Percentiles rank a stretch among this genome's conserved stretches.
These are phyloP conservation scores for Periophthalmodon schlosseri DNA, from an alignment of 2,113 vertebrate species.

Conservation along the genomic window DNA sequence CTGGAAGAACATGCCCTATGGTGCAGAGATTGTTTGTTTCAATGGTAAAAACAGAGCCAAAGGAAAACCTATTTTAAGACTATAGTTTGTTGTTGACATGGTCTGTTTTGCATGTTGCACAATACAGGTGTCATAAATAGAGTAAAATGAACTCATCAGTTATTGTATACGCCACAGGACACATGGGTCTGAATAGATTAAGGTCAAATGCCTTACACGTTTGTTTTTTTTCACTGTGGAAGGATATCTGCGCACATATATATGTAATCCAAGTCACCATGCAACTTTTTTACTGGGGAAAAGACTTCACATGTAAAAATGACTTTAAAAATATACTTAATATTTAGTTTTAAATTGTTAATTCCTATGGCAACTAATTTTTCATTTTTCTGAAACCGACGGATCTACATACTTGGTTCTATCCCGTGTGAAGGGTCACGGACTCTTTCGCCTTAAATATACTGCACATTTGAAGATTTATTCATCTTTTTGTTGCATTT, in stretches of 20 bases:
- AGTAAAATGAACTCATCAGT: neutral
- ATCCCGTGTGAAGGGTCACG: neutral
- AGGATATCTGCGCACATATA: neutral
- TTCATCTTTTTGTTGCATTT: neutral
- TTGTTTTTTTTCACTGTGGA: too few relatives aligned
- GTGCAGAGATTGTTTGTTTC: conserved; percentile 9
- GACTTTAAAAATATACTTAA: too few relatives aligned
- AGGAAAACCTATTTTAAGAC: neutral
- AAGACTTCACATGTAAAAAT: too few relatives aligned
- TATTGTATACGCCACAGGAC: neutral
- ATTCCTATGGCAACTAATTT: too few relatives aligned
- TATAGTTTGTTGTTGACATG: neutral
- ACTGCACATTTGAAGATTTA: neutral
- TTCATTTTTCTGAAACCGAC: too few relatives aligned
- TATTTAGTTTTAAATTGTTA: too few relatives aligned
- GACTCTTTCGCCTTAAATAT: neutral
- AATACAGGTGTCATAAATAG: neutral
- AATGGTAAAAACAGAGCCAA: neutral
- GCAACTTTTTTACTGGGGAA: too few relatives aligned
- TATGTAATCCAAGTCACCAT: too few relatives aligned
- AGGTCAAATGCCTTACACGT: too few relatives aligned
- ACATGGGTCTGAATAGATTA: neutral
- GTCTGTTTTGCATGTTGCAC: neutral
- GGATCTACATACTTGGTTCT: too few relatives aligned
- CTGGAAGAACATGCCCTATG: conserved; percentile 21